Conservation (phyloP, 2,113 vertebrate species). For the Smithornis capensis region DNA sequence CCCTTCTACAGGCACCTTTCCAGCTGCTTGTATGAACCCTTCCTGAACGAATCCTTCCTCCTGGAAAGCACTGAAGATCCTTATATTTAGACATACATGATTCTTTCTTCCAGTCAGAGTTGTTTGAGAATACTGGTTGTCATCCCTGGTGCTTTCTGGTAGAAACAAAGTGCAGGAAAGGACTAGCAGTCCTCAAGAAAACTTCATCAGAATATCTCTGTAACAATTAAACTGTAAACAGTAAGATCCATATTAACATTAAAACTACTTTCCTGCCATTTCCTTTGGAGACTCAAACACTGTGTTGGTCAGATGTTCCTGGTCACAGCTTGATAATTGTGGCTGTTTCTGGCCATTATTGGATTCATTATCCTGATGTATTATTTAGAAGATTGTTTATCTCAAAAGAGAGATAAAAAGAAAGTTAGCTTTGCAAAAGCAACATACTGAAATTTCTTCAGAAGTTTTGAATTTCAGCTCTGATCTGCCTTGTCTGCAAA, state of each 20-base stretch:
- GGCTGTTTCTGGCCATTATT: neutral
- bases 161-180: neutral
- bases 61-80: neutral
- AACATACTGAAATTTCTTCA: neutral
- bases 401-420: conserved; percentile 9
- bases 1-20: neutral
- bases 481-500: neutral
- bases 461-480: neutral
- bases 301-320: neutral
- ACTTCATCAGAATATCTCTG: neutral
- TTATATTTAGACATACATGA: neutral
- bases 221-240: neutral
- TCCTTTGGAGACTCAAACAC: neutral
- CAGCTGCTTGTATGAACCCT: neutral
- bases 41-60: neutral
- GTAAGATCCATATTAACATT: neutral
- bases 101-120: neutral
- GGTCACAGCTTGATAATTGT: neutral
- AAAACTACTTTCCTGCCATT: neutral
- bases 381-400: conserved; percentile 38
- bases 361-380: neutral
- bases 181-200: neutral
- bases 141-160: neutral
- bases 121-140: neutral
- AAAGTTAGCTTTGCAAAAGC: conserved; percentile 16